Evolutionary conservation across 1,140 invertebrate species (phyloP).

Genomic region (Dendrolimus kikuchii): DNA sequence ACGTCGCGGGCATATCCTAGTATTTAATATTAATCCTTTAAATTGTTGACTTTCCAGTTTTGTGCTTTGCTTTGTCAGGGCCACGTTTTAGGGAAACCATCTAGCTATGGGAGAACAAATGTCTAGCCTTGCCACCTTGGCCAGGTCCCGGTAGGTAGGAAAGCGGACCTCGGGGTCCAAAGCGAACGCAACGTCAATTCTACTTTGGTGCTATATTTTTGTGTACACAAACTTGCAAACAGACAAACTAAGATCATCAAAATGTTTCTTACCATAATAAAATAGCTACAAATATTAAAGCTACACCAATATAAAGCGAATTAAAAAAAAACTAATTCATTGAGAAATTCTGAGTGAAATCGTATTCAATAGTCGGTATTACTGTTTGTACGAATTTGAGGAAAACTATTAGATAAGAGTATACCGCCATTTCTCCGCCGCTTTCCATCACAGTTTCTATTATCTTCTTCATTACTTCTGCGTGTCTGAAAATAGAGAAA

Average conservation of each 20-base stretch:
- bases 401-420: slow-evolving; percentile 99
- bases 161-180: no score
- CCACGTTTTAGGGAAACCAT: no score
- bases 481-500: slow-evolving; percentile 82
- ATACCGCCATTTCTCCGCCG: slow-evolving; percentile 95
- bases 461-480: slow-evolving; percentile 99
- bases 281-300: neutral
- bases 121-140: no score
- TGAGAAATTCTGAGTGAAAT: slow-evolving; percentile 98
- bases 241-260: neutral
- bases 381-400: slow-evolving; percentile 99
- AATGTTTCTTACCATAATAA: slow-evolving; percentile 1
- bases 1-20: no score
- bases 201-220: no score
- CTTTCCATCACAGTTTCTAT: slow-evolving; percentile 98
- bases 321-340: slow-evolving; percentile 66
- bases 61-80: no score
- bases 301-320: neutral
- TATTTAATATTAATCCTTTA: no score
- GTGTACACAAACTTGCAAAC: no score
- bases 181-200: no score
- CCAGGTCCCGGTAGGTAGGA: no score
- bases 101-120: no score
- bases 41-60: no score
- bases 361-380: slow-evolving; percentile 99